Evolutionary conservation across 2,113 vertebrate genomes (phyloP).

Genomic region (Halcyon malimbica): DNA sequence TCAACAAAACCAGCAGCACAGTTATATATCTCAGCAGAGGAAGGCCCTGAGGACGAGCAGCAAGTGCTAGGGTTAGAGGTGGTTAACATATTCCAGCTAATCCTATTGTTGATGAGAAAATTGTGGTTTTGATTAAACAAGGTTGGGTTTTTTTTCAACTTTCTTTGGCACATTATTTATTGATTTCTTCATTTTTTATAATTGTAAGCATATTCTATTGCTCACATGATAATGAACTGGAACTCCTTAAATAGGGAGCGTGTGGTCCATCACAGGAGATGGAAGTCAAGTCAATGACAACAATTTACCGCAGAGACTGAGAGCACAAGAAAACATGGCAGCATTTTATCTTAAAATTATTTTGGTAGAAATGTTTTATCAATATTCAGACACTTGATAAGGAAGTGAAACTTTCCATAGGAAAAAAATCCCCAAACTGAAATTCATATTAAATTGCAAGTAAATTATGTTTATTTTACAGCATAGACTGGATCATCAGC

Average conservation of each 20-base stretch:
- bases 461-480: background rate
- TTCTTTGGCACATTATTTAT: background rate
- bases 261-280: background rate
- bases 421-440: background rate
- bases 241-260: background rate
- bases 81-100: background rate
- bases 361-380: background rate
- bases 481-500: background rate
- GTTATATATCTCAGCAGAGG: background rate
- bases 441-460: background rate
- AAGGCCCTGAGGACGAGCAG: background rate
- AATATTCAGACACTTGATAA: background rate
- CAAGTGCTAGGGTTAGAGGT: background rate
- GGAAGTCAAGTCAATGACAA: background rate
- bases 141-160: background rate
- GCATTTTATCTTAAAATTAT: background rate
- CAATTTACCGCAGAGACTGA: background rate
- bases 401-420: background rate
- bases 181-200: background rate
- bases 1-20: background rate
- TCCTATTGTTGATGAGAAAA: background rate
- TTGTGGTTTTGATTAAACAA: background rate
- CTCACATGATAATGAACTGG: background rate
- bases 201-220: background rate
- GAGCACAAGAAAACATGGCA: background rate